Percentiles rank a stretch among this genome's conserved stretches.
Conservation (phyloP, 2,888 invertebrate species). For the Fragum sueziense region DNA sequence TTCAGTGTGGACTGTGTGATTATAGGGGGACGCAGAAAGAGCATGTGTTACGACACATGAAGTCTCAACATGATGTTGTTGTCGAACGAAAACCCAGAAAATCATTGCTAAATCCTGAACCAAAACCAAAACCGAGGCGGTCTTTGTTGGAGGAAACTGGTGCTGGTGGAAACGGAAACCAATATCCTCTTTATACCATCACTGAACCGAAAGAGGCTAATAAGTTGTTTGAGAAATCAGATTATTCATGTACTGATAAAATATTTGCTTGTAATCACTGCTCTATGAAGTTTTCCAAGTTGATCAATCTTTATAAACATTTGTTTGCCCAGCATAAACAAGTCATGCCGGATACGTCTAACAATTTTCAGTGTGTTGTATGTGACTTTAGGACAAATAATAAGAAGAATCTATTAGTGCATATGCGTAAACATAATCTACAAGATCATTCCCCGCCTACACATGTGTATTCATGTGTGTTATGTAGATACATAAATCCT, state of each 20-base stretch:
- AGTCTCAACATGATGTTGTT: conserved; percentile 76
- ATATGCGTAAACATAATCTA: conserved; percentile 80
- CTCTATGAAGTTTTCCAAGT: conserved; percentile 80
- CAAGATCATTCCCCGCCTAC: conserved; percentile 76
- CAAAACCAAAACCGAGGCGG: conserved; percentile 31
- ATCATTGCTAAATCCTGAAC: conserved; percentile 26
- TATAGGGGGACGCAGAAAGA: conserved; percentile 79
- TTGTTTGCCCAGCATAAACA: conserved; percentile 77
- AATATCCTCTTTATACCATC: not conserved
- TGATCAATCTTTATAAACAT: conserved; percentile 81
- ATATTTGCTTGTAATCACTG: conserved; percentile 81
- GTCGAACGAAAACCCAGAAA: conserved; percentile 56
- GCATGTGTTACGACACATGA: conserved; percentile 78
- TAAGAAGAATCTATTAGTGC: conserved; percentile 79
- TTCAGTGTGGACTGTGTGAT: conserved; percentile 77
- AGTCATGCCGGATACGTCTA: conserved; percentile 68
- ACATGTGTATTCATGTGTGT: conserved; percentile 79
- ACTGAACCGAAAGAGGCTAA: conserved; percentile 20
- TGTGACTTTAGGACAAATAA: conserved; percentile 78
- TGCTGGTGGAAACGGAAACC: not conserved
- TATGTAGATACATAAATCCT: conserved; percentile 78
- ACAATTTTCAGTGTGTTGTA: conserved; percentile 77
- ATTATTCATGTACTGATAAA: conserved; percentile 76
- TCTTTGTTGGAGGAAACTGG: conserved; percentile 24
- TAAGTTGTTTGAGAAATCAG: conserved; percentile 64